phyloP scores from a whole-genome alignment of 1,140 invertebrate species.

The Coenobita brevimanus region DNA sequence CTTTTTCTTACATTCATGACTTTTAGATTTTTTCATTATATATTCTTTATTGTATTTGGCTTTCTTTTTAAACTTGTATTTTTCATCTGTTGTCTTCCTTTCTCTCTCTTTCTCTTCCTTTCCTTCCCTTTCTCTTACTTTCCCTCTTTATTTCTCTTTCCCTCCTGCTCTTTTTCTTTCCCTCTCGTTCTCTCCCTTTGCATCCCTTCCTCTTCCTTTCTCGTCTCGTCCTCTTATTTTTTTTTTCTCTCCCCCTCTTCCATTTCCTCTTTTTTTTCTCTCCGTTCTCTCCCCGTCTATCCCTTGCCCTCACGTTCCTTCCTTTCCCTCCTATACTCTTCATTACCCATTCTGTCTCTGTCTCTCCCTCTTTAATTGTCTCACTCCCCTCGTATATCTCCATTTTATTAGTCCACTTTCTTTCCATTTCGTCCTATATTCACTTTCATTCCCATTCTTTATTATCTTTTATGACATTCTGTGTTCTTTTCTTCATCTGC shows the following conservation, averaged over 20 bases:
- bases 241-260: not conserved
- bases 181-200: not conserved
- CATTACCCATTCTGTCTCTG: too few species aligned
- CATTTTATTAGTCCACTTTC: too few species aligned
- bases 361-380: too few species aligned
- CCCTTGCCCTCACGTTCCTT: not conserved
- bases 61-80: too few species aligned
- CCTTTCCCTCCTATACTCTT: not conserved
- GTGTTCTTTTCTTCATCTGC: not conserved
- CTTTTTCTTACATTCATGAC: too few species aligned
- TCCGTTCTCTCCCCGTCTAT: not conserved
- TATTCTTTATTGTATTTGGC: too few species aligned
- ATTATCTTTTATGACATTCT: too few species aligned
- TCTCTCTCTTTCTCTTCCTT: too few species aligned
- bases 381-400: too few species aligned
- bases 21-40: too few species aligned
- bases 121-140: not conserved
- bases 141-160: not conserved
- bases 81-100: too few species aligned
- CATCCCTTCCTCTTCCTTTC: not conserved
- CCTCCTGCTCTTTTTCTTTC: not conserved
- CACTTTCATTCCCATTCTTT: not conserved
- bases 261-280: not conserved
- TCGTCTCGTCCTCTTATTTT: not conserved
- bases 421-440: not conserved